Evolutionary conservation across 2,888 invertebrate genomes (phyloP), one percentile per base, ranked within the genome.

Genomic region (Zaprionus obscuricornis): DNA sequence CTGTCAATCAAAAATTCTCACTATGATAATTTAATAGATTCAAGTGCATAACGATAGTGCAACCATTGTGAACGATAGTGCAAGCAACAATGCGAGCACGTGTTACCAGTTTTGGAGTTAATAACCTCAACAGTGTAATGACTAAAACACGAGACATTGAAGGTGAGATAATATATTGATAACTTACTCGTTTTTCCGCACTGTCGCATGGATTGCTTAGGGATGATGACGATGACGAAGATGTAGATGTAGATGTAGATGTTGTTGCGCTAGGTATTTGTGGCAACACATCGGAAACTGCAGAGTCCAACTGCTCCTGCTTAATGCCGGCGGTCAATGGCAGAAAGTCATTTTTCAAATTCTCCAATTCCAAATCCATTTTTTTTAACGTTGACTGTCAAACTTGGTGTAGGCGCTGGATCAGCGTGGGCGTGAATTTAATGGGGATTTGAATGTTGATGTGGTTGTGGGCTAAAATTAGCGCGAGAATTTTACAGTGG

Each of bases 141-240:
- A n/a, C n/a, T n/a, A n/a, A n/a, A n/a, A n/a, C 18, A 16, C 52
- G 5, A 16, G 34, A 27, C 6, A n/a, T 11, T 37, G 10, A 69
- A 58, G 52, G 51, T 58, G 39, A 69, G 34, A 22, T 34, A 34
- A 34, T n/a, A 42, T 24, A 24, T 20, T 2, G 16, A 17, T 31
- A 39, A 57, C 89, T 89, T 86, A 90, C 90, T 85, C 90, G 87
- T 72, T 90, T 90, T 49, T 90, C 90, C 13, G 88, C 90, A 65
- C 90, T 90, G 59, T 90, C 90, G 49, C 90, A 90, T 45, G 90
- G 89, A 83, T 90, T 90, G 8, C 88, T 88, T 66, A 88, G 73
- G n/a, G 88, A 87, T 11, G 88, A 86, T 16, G 88, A 77, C 8
- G 83, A 78, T 24, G 86, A 84, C 11, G 82, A 76, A 7, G 81